A percentile compares a stretch with the other conserved stretches of the same genome.
Evolutionary conservation across 1,140 invertebrate species (phyloP).

Genomic region (Phymastichus coffea): DNA sequence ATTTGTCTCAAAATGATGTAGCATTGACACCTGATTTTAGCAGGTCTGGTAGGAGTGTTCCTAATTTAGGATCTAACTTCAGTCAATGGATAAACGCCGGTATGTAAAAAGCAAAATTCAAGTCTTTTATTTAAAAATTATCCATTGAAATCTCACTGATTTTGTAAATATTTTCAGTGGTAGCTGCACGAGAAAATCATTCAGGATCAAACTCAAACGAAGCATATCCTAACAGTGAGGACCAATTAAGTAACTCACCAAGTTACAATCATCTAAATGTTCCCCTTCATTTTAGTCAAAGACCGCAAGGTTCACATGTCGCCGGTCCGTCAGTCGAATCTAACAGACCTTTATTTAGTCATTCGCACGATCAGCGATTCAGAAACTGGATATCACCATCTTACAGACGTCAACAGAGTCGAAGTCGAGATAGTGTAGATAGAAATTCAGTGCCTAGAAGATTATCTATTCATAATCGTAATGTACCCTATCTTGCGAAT

Average conservation of each 20-base stretch:
- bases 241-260: slow-evolving; percentile 18
- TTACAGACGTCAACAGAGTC: slow-evolving; percentile 34
- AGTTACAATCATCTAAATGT: slow-evolving; percentile 24
- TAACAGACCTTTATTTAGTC: too few relatives aligned
- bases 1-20: too few relatives aligned
- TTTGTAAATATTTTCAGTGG: not conserved
- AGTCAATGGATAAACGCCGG: slow-evolving; percentile 13
- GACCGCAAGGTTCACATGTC: too few relatives aligned
- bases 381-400: slow-evolving; percentile 37
- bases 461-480: slow-evolving; percentile 32
- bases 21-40: too few relatives aligned
- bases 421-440: slow-evolving; percentile 37
- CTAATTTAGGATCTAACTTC: not conserved
- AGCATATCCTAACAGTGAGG: slow-evolving; percentile 2
- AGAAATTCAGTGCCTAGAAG: slow-evolving; percentile 29
- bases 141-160: too few relatives aligned
- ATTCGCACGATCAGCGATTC: too few relatives aligned
- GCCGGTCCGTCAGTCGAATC: too few relatives aligned
- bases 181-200: not conserved
- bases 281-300: slow-evolving; percentile 11
- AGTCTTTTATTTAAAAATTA: too few relatives aligned
- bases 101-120: too few relatives aligned
- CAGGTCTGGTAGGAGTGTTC: not conserved
- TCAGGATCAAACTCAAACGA: not conserved
- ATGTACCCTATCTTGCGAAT: slow-evolving; percentile 36